Conservation (phyloP, 2,888 invertebrate species). For the Agriopis leucophaearia region DNA sequence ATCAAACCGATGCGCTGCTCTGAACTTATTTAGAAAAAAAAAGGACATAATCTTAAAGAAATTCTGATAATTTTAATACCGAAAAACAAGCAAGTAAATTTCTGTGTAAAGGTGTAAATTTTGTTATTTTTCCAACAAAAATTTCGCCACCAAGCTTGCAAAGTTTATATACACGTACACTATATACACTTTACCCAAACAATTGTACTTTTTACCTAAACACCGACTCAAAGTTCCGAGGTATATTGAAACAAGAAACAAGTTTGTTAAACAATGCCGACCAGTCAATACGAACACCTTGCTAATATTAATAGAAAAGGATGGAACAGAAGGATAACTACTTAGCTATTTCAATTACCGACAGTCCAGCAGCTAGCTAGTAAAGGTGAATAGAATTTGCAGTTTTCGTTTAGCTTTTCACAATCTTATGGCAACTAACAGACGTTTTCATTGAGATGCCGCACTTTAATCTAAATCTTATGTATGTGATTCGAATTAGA, state of each 20-base stretch:
- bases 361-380: too few relatives aligned
- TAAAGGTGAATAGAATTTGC: too few relatives aligned
- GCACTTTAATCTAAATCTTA: too few relatives aligned
- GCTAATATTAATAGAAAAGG: constrained; percentile 2
- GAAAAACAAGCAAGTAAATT: neutral
- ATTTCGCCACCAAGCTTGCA: constrained; percentile 10
- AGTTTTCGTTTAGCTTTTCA: too few relatives aligned
- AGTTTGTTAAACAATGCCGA: constrained; percentile 35
- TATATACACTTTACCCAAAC: constrained; percentile 6
- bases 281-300: constrained; percentile 36
- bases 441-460: too few relatives aligned
- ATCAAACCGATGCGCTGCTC: too few relatives aligned
- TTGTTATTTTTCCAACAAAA: constrained; percentile 3
- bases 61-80: too few relatives aligned
- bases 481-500: too few relatives aligned
- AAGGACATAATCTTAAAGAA: too few relatives aligned
- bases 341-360: neutral
- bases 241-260: constrained; percentile 33
- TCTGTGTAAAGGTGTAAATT: neutral
- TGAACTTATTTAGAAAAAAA: too few relatives aligned
- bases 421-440: too few relatives aligned
- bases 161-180: too few relatives aligned
- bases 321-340: neutral
- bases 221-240: constrained; percentile 9
- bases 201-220: constrained; percentile 26